Base-by-base conservation (phyloP, 2,888 invertebrate genomes). In the Cordylochernes scorpioides region DNA sequence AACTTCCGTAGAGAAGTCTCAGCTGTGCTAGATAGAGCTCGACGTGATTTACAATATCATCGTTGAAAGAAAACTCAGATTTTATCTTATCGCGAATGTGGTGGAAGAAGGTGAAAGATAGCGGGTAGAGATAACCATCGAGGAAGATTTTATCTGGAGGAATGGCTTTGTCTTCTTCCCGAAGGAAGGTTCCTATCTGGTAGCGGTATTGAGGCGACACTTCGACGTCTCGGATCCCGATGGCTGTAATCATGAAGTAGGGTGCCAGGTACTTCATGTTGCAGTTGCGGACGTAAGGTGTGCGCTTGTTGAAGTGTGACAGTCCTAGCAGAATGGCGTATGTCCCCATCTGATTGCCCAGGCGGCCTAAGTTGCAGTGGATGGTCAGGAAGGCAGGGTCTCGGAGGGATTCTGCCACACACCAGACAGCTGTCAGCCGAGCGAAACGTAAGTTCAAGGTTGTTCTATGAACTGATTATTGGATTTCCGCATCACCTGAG, bases 301-400 rank as follows among this genome's bases (percentile, higher is more conserved):
- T 13, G 4, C 36, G 14, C 6, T 25, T 6, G 21, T 34, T 36
- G 5, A 36, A 15, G 2, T 8, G n/a, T 6, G 26, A 15, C 13
- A 36, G 27, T n/a, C 36, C 36, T 15, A 25, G 34, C 7, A 36
- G 22, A 2, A 32, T 30, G 12, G 36, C 34, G 9, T 28, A 30
- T 2, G 31, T 19, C 19, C 34, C 32, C 34, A 36, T 36, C 15
- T 36, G 36, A 24, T 36, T 36, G 3, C 36, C 36, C 3, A 36
- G 25, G 6, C 36, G 22, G 13, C 36, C 36, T 7, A 15, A 6
- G 13, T 36, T 36, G 6, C 27, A 24, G n/a, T 33, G 33, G 17
- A 36, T 36, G 4, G 36, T 33, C 10, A 36, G 22, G 4, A 22
- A 22, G 14, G 12, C 12, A 6, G 22, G 22, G 6, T 22, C 22